Evolutionary conservation across 2,113 vertebrate species (phyloP), one percentile per base, ranked within the genome.

Genomic region (Dicerorhinus sumatrensis): DNA sequence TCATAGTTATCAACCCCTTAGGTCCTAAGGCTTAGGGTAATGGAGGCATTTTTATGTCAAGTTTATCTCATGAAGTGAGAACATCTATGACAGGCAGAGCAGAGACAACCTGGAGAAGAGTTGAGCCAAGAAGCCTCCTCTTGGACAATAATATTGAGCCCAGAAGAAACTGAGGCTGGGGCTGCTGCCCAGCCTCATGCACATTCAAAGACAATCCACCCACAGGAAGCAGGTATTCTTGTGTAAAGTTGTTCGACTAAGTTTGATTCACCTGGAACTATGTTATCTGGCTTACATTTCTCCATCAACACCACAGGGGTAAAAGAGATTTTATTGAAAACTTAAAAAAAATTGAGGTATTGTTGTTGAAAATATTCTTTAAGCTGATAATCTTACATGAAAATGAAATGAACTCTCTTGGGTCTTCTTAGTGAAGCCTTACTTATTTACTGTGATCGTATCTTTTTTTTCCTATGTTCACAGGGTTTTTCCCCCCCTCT

Each of bases 351-450:
- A 12, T 87, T 39, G 58, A 85, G 20, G 36, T 73, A 6, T 39
- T 51, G 31, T 17, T 79, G 17, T 72, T 79, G 83, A 79, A 93
- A 97, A 42, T 48, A 63, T 77, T 89, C 29, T 89, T 76, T 17
- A 76, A 56, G 18, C 65, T 87, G 62, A 18, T 48, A 73, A 94
- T 73, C 25, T 94, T 92, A 36, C 25, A 36, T 18, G 70, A 79
- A 65, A 97, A 93, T 48, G 29, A 96, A 91, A 33, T 70, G 42
- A 89, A 77, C 8, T 72, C 33, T 91, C 62, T 80, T 84, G 62
- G 56, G 27, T 90, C 14, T 77, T 87, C 27, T 91, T 46, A 20
- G 23, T 46, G 58, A 69, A 36, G 16, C 0, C 27, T 93, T 86
- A n/a, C 46, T 89, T 46, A 69, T 63, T 69, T 69, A 39, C 79